Evolutionary conservation across 1,140 invertebrate genomes (phyloP).

Genomic region (Meloidogyne hapla): DNA sequence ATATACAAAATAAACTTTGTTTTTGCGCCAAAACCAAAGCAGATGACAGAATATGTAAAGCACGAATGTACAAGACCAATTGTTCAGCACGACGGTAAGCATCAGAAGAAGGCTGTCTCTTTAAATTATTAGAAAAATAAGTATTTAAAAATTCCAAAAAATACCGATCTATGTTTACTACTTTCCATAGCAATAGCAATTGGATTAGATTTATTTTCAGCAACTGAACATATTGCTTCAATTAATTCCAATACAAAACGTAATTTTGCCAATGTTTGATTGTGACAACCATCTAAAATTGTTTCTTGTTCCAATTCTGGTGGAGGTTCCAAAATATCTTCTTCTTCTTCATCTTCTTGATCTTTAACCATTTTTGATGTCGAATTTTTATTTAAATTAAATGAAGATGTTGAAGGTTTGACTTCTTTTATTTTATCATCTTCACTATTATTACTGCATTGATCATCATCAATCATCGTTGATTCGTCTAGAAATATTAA

Average conservation of each 20-base stretch:
- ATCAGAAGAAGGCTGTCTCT: conserved; percentile 52
- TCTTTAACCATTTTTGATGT: not conserved
- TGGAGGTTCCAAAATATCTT: conserved; percentile 12
- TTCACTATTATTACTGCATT: not conserved
- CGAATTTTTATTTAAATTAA: not conserved
- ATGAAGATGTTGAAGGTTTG: not conserved
- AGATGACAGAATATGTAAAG: conserved; percentile 85
- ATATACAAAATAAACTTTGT: conserved; percentile 66
- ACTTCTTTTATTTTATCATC: conserved; percentile 8
- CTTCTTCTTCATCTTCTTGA: not conserved
- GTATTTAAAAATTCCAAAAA: conserved; percentile 4
- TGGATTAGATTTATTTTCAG: conserved; percentile 74
- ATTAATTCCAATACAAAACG: conserved; percentile 88
- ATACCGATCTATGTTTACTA: conserved; percentile 47
- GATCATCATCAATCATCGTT: conserved; percentile 22
- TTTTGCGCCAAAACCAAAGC: conserved; percentile 84
- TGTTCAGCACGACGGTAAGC: conserved; percentile 76
- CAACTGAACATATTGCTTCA: conserved; percentile 76
- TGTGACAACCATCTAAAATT: conserved; percentile 85
- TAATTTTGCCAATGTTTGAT: conserved; percentile 86
- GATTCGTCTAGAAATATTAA: conserved; percentile 49
- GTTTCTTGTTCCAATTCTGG: conserved; percentile 89
- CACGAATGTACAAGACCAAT: conserved; percentile 82
- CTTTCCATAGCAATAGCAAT: conserved; percentile 56
- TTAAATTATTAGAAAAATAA: conserved; percentile 22